Evolutionary conservation across 2,888 invertebrate genomes (phyloP).

Genomic region (Lasioglossum pauxillum): DNA sequence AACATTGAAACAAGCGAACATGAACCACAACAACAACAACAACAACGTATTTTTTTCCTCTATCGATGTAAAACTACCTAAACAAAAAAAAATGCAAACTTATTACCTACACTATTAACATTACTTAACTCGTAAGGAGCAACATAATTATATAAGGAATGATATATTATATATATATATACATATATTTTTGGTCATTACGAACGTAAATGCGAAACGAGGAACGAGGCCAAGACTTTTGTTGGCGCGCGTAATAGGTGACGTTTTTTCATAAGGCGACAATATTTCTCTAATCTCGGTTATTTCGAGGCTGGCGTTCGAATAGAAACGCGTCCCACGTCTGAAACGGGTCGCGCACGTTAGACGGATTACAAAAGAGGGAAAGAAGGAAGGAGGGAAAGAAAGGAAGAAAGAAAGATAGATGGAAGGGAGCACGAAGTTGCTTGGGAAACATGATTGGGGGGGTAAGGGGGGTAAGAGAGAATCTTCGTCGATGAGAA

Average conservation of each 20-base stretch:
- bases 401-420: neutral
- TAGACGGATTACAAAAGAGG: conserved; percentile 9
- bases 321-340: conserved; percentile 58
- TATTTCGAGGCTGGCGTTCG: conserved; percentile 71
- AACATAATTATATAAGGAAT: conserved; percentile 83
- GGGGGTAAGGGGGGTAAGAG: neutral
- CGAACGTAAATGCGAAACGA: conserved; percentile 74
- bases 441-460: neutral
- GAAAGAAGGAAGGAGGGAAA: conserved; percentile 3
- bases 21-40: conserved; percentile 32
- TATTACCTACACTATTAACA: conserved; percentile 83
- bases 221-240: conserved; percentile 81
- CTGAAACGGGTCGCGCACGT: conserved; percentile 28
- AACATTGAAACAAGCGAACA: neutral
- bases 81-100: conserved; percentile 73
- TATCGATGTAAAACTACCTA: conserved; percentile 84
- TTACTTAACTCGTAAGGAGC: conserved; percentile 83
- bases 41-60: conserved; percentile 83
- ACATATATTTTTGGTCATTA: conserved; percentile 85
- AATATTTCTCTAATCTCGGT: conserved; percentile 81
- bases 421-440: neutral
- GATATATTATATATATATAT: conserved; percentile 83
- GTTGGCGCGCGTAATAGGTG: conserved; percentile 78
- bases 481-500: conserved; percentile 52
- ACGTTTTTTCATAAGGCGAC: conserved; percentile 83